These are phyloP conservation scores for Heteronetta atricapilla DNA, from an alignment of 2,113 vertebrate species.

Conservation along the genomic window DNA sequence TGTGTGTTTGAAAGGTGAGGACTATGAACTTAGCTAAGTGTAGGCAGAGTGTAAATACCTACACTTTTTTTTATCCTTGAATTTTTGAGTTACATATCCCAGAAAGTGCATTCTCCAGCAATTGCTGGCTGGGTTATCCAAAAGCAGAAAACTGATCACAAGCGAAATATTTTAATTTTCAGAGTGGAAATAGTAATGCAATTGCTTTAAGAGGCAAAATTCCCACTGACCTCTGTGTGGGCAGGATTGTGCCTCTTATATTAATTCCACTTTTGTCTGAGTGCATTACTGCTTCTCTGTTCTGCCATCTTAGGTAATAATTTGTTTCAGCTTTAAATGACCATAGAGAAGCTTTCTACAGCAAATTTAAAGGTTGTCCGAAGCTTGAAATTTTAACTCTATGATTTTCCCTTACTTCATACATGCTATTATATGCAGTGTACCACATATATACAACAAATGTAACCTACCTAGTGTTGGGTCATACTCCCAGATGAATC, in stretches of 20 bases:
- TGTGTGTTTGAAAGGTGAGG: background rate
- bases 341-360: background rate
- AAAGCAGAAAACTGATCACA: background rate
- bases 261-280: background rate
- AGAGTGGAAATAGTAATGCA: background rate
- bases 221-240: background rate
- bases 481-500: constrained; percentile 99
- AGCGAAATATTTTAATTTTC: background rate
- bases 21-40: background rate
- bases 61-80: too few species aligned
- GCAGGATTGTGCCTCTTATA: background rate
- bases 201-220: background rate
- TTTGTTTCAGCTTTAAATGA: background rate
- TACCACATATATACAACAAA: background rate
- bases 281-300: rapidly evolving
- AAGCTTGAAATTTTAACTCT: background rate
- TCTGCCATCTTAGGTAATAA: background rate
- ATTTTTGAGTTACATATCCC: background rate
- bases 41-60: background rate
- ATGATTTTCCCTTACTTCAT: background rate
- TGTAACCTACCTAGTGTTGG: constrained; percentile 90
- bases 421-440: background rate
- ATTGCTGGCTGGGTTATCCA: background rate
- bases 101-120: background rate
- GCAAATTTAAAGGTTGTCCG: background rate